A percentile compares a stretch with the other conserved stretches of the same genome.
Conservation (phyloP, 2,113 vertebrate genomes). For the Prionailurus viverrinus region DNA sequence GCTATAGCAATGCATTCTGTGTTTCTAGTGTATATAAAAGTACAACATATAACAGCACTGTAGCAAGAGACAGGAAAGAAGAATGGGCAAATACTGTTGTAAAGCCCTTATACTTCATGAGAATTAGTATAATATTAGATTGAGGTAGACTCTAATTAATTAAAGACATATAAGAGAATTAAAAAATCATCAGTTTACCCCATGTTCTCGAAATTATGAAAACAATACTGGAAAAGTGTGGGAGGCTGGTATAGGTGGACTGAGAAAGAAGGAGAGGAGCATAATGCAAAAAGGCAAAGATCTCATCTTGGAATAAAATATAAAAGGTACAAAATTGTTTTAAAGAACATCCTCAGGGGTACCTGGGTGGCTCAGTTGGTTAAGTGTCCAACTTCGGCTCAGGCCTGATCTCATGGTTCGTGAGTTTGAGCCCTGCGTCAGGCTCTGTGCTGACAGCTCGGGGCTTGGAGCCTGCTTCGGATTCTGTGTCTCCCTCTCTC, state of each 20-base stretch:
- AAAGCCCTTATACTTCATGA: not conserved
- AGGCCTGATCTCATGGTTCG: too few relatives aligned
- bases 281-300: not conserved
- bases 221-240: not conserved
- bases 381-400: rapidly evolving
- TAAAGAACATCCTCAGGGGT: not conserved
- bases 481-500: too few relatives aligned
- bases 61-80: not conserved
- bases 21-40: not conserved
- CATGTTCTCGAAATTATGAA: not conserved
- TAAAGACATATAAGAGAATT: not conserved
- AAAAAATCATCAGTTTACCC: not conserved
- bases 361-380: too few relatives aligned
- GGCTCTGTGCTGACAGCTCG: too few relatives aligned
- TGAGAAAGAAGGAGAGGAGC: not conserved
- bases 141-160: not conserved
- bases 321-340: not conserved
- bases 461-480: too few relatives aligned
- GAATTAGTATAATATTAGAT: not conserved
- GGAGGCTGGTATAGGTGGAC: not conserved
- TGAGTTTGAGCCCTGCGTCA: too few relatives aligned
- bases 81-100: not conserved
- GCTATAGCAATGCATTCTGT: not conserved
- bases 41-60: rapidly evolving
- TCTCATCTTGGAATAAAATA: not conserved